Conservation (phyloP, 1,140 invertebrate species). For the Orchestia grillus region DNA sequence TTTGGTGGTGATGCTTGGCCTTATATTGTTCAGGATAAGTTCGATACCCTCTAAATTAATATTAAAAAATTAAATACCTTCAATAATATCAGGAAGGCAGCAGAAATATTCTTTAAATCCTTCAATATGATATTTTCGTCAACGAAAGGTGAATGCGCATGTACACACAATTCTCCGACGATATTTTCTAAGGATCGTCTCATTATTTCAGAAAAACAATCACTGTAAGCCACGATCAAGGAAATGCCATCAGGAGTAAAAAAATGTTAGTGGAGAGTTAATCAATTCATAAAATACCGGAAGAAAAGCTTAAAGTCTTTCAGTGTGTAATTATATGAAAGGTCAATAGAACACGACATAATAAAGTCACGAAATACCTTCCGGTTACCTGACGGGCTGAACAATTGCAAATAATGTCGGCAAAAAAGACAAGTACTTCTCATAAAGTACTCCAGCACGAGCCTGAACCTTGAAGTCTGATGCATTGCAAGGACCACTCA, state of each 20-base stretch:
- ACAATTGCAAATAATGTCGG: background rate
- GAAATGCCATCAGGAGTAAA: background rate
- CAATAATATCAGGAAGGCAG: background rate
- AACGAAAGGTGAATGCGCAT: background rate
- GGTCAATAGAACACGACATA: background rate
- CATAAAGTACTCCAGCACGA: background rate
- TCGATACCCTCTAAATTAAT: background rate
- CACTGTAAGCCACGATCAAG: background rate
- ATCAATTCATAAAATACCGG: slow-evolving; percentile 1
- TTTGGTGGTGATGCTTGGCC: background rate
- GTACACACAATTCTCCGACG: background rate
- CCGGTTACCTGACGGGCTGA: background rate
- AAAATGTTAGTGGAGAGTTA: background rate
- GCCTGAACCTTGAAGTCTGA: background rate
- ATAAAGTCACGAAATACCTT: background rate
- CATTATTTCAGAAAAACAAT: background rate
- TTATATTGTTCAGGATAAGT: background rate
- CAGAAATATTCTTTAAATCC: background rate
- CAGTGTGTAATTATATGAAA: background rate
- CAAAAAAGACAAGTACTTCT: background rate
- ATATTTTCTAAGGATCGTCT: background rate
- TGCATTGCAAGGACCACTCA: background rate
- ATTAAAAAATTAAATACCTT: background rate
- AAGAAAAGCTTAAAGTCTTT: background rate
- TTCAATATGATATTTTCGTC: background rate